Evolutionary conservation across 2,888 invertebrate genomes (phyloP).

Genomic region (Argyresthia albistria): DNA sequence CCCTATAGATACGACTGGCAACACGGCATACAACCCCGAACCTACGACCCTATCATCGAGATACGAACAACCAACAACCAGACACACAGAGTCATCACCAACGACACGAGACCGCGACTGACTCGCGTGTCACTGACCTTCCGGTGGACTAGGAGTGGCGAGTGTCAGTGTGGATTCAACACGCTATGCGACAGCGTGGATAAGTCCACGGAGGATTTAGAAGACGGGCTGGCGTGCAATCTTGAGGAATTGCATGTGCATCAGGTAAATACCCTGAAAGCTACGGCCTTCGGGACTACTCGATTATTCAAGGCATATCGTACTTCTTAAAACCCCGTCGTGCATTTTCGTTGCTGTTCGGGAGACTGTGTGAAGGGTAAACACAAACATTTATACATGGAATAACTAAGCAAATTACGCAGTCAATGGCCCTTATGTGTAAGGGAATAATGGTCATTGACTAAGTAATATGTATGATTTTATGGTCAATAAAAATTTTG

Average conservation of each 20-base stretch:
- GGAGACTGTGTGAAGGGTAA: no score
- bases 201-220: slow-evolving; percentile 21
- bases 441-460: no score
- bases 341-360: no score
- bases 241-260: slow-evolving; percentile 86
- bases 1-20: slow-evolving; percentile 83
- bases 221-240: slow-evolving; percentile 69
- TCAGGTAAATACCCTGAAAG: slow-evolving; percentile 46
- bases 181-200: slow-evolving; percentile 77
- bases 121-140: slow-evolving; percentile 90
- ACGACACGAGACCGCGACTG: slow-evolving; percentile 27
- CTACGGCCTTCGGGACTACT: no score
- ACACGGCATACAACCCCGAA: slow-evolving; percentile 89
- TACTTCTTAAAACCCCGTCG: no score
- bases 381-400: no score
- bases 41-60: slow-evolving; percentile 76
- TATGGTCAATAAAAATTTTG: no score
- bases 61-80: slow-evolving; percentile 33
- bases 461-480: no score
- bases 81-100: slow-evolving; percentile 26
- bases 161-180: slow-evolving; percentile 77
- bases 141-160: slow-evolving; percentile 69
- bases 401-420: no score
- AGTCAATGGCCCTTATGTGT: no score
- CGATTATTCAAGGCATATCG: no score